Evolutionary conservation across 2,797 vertebrate genomes (phyloP).

Genomic region (Crocidura indochinensis): DNA sequence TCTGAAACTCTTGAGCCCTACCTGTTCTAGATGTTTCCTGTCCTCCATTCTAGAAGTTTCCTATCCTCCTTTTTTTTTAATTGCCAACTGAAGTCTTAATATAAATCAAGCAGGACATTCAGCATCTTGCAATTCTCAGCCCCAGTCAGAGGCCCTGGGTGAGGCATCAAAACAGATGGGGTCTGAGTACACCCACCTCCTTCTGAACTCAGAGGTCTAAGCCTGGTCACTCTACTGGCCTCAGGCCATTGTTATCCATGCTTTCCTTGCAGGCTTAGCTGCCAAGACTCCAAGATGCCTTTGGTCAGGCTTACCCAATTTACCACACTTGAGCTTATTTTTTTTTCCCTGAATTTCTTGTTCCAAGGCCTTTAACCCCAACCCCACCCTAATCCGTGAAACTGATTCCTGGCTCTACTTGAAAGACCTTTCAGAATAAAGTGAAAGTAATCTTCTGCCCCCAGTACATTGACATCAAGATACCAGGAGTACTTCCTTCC

Average conservation of each 20-base stretch:
- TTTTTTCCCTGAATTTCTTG: constrained; percentile 74
- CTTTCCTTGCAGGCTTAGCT: not conserved
- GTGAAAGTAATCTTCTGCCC: constrained; percentile 87
- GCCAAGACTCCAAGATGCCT: constrained; percentile 53
- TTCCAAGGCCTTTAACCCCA: constrained; percentile 78
- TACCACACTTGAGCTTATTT: constrained; percentile 66
- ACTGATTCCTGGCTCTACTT: constrained; percentile 89
- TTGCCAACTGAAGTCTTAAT: not conserved
- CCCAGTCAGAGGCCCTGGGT: not conserved
- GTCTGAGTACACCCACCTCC: not conserved
- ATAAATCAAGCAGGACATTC: not conserved
- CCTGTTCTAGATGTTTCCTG: constrained; percentile 31
- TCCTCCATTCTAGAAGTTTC: constrained; percentile 30
- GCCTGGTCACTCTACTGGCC: not conserved
- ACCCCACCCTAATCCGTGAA: constrained; percentile 80
- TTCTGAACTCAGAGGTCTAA: constrained; percentile 16
- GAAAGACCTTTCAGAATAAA: constrained; percentile 84
- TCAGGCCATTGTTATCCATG: not conserved
- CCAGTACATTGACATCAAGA: constrained; percentile 83
- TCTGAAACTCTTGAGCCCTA: not conserved
- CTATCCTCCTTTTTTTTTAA: not conserved
- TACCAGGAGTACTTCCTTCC: constrained; percentile 83
- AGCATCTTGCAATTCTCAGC: not conserved
- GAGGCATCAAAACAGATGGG: not conserved
- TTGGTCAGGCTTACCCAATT: constrained; percentile 63